Percentiles rank a stretch among this genome's conserved stretches.
Conservation (phyloP, 2,113 vertebrate species). For the Labeo rohita region DNA sequence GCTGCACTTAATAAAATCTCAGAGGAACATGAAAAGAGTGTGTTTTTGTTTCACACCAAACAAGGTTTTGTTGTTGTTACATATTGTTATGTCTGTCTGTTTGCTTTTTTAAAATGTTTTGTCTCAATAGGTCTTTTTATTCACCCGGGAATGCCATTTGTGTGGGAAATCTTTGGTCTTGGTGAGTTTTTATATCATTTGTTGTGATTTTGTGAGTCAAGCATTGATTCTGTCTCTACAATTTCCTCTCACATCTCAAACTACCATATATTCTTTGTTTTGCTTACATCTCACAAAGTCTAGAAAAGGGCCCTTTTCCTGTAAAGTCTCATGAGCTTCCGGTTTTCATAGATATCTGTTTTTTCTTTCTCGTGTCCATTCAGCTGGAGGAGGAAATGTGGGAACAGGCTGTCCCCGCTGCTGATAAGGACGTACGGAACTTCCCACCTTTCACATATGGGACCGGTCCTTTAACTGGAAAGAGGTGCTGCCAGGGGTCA, state of each 20-base stretch:
- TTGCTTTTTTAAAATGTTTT: not conserved
- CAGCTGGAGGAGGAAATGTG: conserved; percentile 55
- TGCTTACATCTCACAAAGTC: not conserved
- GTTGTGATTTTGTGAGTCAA: not conserved
- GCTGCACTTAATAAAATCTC: conserved; percentile 24
- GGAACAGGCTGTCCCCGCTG: conserved; percentile 58
- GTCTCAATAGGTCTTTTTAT: not conserved
- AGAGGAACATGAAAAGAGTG: not conserved
- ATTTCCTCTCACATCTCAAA: conserved; percentile 11
- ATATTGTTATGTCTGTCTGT: not conserved
- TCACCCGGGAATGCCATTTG: not conserved
- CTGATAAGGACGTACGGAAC: conserved; percentile 62
- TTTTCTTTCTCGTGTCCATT: conserved; percentile 57
- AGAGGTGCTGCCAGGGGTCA: conserved; percentile 56
- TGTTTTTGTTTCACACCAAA: not conserved
- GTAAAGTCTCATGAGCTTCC: conserved; percentile 51
- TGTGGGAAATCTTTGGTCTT: not conserved
- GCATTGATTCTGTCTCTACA: not conserved
- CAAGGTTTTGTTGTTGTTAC: not conserved
- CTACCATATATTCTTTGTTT: not conserved
- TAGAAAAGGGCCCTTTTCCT: conserved; percentile 27
- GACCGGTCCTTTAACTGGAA: conserved; percentile 51
- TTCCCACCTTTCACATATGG: conserved; percentile 59
- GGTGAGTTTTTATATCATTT: conserved; percentile 12
- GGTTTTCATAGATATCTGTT: conserved; percentile 35